A percentile compares a stretch with the other conserved stretches of the same genome.
These are phyloP conservation scores for Chrysolina americana DNA, from an alignment of 2,888 invertebrate species.

Conservation along the genomic window DNA sequence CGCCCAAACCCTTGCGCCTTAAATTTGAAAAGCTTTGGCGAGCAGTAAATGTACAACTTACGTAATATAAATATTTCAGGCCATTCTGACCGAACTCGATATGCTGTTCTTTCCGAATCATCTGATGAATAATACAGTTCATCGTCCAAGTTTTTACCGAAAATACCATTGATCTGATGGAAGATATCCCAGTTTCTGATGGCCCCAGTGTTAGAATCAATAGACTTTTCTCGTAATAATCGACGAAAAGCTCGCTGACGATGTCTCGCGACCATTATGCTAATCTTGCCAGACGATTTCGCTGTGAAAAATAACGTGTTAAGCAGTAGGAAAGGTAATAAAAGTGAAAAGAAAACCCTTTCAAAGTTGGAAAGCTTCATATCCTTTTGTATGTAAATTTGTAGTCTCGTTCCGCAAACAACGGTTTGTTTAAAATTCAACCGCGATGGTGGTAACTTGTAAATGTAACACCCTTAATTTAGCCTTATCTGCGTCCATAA, in stretches of 20 bases:
- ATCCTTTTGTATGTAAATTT: constrained; percentile 60
- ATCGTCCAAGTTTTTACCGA: too few species aligned
- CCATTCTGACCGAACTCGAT: too few species aligned
- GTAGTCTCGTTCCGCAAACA: constrained; percentile 57
- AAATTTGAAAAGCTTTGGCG: too few species aligned
- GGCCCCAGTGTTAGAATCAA: not conserved
- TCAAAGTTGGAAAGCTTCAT: constrained; percentile 50
- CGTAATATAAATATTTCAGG: too few species aligned
- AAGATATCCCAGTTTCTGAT: not conserved
- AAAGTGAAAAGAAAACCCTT: constrained; percentile 52
- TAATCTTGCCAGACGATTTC: constrained; percentile 32
- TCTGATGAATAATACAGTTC: too few species aligned
- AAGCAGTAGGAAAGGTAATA: constrained; percentile 46
- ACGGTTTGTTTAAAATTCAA: constrained; percentile 60
- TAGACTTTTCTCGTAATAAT: not conserved
- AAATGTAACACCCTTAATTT: constrained; percentile 62
- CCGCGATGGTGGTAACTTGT: constrained; percentile 62
- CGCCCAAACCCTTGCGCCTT: too few species aligned
- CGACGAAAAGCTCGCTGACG: constrained; percentile 7
- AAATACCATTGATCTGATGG: not conserved
- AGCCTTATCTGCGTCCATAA: constrained; percentile 62
- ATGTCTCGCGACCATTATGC: constrained; percentile 27
- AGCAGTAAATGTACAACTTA: too few species aligned
- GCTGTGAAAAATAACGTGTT: constrained; percentile 43
- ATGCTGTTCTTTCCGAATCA: too few species aligned